Conservation (phyloP, 2,888 invertebrate species). For the Camponotus fellah region DNA sequence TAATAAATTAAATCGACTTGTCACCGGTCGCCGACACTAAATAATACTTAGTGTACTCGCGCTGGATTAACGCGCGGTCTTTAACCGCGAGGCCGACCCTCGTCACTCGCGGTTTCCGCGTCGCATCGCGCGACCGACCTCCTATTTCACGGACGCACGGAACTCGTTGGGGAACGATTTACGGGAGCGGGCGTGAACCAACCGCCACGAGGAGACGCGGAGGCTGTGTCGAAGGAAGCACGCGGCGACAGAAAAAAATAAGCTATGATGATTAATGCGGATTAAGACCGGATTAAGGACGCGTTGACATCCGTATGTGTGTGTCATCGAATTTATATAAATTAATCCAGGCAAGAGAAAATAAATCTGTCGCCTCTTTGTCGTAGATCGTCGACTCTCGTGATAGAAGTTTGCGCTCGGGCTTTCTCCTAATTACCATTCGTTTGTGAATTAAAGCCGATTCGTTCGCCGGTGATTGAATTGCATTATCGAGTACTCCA, state of each 20-base stretch:
- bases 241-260: slow-evolving; percentile 46
- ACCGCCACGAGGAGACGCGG: neutral
- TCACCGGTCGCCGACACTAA: slow-evolving; percentile 77
- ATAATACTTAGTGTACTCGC: slow-evolving; percentile 78
- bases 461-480: neutral
- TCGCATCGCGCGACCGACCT: slow-evolving; percentile 49
- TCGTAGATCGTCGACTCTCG: neutral
- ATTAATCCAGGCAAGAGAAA: slow-evolving; percentile 9
- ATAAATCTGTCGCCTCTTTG: slow-evolving; percentile 24
- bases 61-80: slow-evolving; percentile 77
- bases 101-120: slow-evolving; percentile 58
- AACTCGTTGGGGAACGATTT: slow-evolving; percentile 53
- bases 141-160: slow-evolving; percentile 65
- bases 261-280: slow-evolving; percentile 46
- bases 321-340: slow-evolving; percentile 17
- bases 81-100: slow-evolving; percentile 59
- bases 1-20: slow-evolving; percentile 82
- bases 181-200: slow-evolving; percentile 43
- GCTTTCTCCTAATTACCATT: neutral
- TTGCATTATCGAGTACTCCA: neutral
- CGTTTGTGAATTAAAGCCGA: slow-evolving; percentile 5
- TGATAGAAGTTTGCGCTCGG: neutral
- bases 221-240: slow-evolving; percentile 20
- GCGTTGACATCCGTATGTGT: neutral
- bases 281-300: slow-evolving; percentile 15